Percentiles rank a stretch among this genome's conserved stretches.
Conservation (phyloP, 2,888 invertebrate species). For the Bombyx huttoni region DNA sequence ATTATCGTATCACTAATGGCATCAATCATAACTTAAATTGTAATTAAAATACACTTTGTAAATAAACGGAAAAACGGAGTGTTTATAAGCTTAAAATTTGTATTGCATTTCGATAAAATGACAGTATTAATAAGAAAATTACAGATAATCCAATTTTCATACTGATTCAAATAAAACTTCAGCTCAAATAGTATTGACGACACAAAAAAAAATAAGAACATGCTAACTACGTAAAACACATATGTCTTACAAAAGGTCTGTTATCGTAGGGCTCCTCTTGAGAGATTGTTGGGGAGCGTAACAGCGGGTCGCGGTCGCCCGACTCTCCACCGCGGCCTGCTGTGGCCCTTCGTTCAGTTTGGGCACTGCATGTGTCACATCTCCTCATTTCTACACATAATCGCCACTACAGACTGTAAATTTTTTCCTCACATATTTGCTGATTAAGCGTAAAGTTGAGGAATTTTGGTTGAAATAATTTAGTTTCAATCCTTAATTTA, state of each 20-base stretch:
- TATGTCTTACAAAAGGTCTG: slow-evolving; percentile 49
- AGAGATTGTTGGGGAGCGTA: slow-evolving; percentile 41
- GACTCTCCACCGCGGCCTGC: slow-evolving; percentile 21
- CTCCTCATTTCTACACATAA: slow-evolving; percentile 68
- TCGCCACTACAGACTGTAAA: slow-evolving; percentile 57
- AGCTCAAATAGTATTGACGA: neutral
- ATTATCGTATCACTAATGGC: no score
- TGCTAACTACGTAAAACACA: slow-evolving; percentile 30
- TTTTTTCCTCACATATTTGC: slow-evolving; percentile 33
- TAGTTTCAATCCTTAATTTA: no score
- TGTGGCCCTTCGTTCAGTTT: slow-evolving; percentile 40
- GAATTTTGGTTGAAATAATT: no score
- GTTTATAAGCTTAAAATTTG: no score
- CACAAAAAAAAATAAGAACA: slow-evolving; percentile 7
- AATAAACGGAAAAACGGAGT: no score
- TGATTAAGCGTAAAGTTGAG: neutral
- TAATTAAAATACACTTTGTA: no score
- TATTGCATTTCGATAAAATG: no score
- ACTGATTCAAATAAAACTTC: neutral
- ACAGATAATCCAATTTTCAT: neutral
- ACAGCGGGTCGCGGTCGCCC: slow-evolving; percentile 48
- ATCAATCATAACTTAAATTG: no score
- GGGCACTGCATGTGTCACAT: slow-evolving; percentile 49
- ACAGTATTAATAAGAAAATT: no score
- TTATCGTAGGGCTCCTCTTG: slow-evolving; percentile 51